Base-by-base conservation (phyloP, 2,797 vertebrate genomes). In the Poeciliopsis infans region DNA sequence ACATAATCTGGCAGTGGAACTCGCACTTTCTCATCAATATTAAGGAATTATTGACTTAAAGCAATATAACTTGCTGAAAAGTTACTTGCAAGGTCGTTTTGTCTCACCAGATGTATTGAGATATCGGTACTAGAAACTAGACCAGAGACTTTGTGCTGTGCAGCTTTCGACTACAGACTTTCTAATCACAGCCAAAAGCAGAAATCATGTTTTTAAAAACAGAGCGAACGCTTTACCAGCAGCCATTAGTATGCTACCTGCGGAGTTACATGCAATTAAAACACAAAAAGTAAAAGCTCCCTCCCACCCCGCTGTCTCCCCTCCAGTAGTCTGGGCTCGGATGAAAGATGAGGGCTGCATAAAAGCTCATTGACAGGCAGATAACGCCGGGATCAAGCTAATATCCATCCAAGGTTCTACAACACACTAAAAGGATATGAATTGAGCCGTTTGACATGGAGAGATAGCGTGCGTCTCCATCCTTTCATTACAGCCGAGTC, bases 241-340 rank as follows among this genome's bases (percentile, higher is more conserved):
- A 72, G 36, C 78, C 77, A 89, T 91, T 87, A 88, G 88, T 79
- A 86, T 86, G 88, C 91, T 80, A 85, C 89, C 86, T 84, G 90
- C 84, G 69, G 79, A 74, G 84, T 68, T 81, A 80, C 83, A 89
- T 71, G 85, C 88, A 88, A 92, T 92, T 84, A 91, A 88, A 90
- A 81, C 46, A 46, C 1, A 4, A 78, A 78, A 86, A 83, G 78
- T 77, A 88, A 91, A 78, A 74, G 83, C 68, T 8, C 75, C 31
- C 28, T 28, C 36, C 36, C 10, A 7, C 36, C 36, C 64, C 7
- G 69, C 61, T 15, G 36, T 12, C 66, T 43, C 25, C 66, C 39
- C 39, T 69, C 23, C 66, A 23, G 66, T 83, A 36, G 33, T 80
- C 79, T 23, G 78, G 0, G 47, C 71, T 84, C 46, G 36, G 75